phyloP scores from a whole-genome alignment of 2,888 invertebrate species.

The Orthosia cruda region DNA sequence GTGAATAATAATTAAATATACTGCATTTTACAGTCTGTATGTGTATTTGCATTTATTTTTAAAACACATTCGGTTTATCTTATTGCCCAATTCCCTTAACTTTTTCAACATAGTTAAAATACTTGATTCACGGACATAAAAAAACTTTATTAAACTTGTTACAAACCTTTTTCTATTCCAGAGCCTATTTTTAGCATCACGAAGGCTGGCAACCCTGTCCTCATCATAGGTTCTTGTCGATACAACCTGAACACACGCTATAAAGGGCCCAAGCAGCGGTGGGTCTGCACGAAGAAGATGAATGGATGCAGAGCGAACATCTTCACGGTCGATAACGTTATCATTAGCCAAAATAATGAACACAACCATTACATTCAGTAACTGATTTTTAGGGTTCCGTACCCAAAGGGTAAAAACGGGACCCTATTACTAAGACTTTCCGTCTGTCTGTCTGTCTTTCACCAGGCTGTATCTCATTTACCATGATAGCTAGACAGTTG shows the following conservation, averaged over 20 bases:
- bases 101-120: no score
- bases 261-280: constrained; percentile 30
- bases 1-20: background rate
- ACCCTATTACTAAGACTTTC: no score
- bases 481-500: no score
- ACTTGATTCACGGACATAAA: no score
- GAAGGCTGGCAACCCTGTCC: constrained; percentile 50
- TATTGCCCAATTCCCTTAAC: background rate
- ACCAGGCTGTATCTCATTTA: no score
- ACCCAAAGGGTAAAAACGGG: no score
- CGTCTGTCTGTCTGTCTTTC: no score
- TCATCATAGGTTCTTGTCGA: constrained; percentile 35
- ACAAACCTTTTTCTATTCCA: constrained; percentile 31
- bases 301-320: constrained; percentile 37
- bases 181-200: constrained; percentile 42
- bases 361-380: constrained; percentile 42
- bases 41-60: no score
- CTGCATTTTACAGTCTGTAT: background rate
- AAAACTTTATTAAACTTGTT: no score
- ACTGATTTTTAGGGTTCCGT: no score
- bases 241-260: constrained; percentile 34
- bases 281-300: constrained; percentile 34
- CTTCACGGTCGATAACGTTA: constrained; percentile 18
- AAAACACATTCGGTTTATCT: background rate
- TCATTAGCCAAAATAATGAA: constrained; percentile 18